Evolutionary conservation across 2,797 vertebrate species (phyloP).

Genomic region (Molossus alvarezi): DNA sequence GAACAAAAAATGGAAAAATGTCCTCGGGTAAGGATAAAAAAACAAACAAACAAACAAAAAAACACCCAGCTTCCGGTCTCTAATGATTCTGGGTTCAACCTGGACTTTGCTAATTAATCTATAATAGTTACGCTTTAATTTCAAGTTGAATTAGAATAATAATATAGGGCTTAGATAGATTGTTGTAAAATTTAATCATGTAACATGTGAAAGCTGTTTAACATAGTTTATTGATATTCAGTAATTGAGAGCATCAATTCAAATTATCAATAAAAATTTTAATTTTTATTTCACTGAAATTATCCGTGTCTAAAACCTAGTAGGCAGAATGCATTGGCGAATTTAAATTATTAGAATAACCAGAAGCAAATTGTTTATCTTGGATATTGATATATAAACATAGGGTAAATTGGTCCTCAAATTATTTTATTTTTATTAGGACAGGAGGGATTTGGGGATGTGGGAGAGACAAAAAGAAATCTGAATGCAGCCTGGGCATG

Average conservation of each 20-base stretch:
- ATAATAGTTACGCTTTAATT: not conserved
- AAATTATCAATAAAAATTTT: conserved; percentile 23
- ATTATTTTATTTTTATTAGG: conserved; percentile 6
- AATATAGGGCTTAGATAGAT: not conserved
- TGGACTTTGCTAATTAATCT: conserved; percentile 15
- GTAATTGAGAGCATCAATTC: not conserved
- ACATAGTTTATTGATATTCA: not conserved
- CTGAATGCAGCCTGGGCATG: not conserved
- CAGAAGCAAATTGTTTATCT: not conserved
- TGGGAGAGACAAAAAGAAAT: not conserved
- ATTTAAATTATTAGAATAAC: not conserved
- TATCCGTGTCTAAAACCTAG: not conserved
- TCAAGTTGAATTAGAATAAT: not conserved
- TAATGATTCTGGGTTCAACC: not conserved
- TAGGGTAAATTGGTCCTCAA: not conserved
- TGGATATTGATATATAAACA: not conserved
- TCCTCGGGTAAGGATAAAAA: too few relatives aligned
- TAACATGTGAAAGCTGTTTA: not conserved
- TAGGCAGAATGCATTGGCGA: not conserved
- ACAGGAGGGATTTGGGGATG: not conserved
- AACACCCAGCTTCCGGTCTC: not conserved
- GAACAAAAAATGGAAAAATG: too few relatives aligned
- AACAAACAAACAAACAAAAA: not conserved
- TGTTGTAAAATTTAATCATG: not conserved
- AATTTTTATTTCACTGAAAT: not conserved